These are phyloP conservation scores for Chloropsis cyanopogon DNA, from an alignment of 2,113 vertebrate species.

Conservation along the genomic window DNA sequence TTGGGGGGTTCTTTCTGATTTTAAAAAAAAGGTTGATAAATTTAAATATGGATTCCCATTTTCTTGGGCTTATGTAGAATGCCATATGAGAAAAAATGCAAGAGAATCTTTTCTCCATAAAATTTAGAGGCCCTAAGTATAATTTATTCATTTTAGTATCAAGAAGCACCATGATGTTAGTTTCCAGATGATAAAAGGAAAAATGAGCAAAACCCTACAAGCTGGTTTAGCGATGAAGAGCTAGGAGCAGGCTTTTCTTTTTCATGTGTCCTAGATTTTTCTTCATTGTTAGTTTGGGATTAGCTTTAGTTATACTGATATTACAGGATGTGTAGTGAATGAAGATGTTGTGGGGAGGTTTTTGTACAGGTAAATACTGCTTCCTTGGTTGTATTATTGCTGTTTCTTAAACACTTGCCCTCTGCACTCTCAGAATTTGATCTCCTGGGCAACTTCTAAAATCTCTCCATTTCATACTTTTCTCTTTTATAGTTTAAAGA, in stretches of 20 bases:
- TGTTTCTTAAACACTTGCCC: not conserved
- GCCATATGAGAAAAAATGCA: not conserved
- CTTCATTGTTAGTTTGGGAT: slow-evolving; percentile 75
- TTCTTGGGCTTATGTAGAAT: not conserved
- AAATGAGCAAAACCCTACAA: not conserved
- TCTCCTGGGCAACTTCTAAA: not conserved
- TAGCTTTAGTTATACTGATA: slow-evolving; percentile 81
- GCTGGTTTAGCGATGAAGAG: not conserved
- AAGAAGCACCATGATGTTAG: not conserved
- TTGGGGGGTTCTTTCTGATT: not conserved
- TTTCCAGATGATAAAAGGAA: not conserved
- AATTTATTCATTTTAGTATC: not conserved
- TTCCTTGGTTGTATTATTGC: not conserved
- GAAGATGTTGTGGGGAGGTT: slow-evolving; percentile 79
- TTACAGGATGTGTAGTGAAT: slow-evolving; percentile 72
- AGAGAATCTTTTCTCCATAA: not conserved
- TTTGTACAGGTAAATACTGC: slow-evolving; percentile 71
- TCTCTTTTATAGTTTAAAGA: not conserved
- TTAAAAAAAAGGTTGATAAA: not conserved
- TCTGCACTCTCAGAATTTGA: not conserved
- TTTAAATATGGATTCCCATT: not conserved
- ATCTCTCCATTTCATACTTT: not conserved
- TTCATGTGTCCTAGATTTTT: not conserved
- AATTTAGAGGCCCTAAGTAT: not conserved
- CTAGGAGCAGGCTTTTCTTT: not conserved